Conservation (phyloP, 2,797 vertebrate genomes). For the Rhodeus uyekii region DNA sequence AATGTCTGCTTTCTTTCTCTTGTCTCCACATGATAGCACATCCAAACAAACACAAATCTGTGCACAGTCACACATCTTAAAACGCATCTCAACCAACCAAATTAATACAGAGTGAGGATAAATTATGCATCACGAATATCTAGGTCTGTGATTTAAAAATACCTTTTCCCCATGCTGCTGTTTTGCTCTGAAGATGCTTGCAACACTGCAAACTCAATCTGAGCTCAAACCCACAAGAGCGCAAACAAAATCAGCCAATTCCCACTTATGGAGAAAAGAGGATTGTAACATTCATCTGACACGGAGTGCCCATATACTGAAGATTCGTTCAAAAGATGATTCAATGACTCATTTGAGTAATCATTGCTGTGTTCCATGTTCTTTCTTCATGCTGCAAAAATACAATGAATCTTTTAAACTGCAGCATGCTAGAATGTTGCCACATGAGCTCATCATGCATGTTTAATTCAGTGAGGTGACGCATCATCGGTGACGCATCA, state of each 20-base stretch:
- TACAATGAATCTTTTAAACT: not conserved
- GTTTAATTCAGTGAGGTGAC: not conserved
- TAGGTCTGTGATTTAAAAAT: conserved; percentile 52
- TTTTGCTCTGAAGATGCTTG: conserved; percentile 1
- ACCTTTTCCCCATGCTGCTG: conserved; percentile 42
- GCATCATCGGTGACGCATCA: not conserved
- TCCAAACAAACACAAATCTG: conserved; percentile 1
- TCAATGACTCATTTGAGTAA: not conserved
- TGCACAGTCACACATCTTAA: conserved; percentile 47
- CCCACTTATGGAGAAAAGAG: not conserved
- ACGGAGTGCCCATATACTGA: not conserved
- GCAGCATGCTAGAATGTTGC: not conserved
- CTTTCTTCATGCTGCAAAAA: not conserved
- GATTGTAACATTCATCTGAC: not conserved
- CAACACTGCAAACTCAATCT: conserved; percentile 10
- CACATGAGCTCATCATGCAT: not conserved
- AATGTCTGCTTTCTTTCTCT: not conserved
- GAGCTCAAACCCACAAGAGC: not conserved
- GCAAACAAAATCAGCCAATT: conserved; percentile 2
- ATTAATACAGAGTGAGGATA: conserved; percentile 55
- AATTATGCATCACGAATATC: conserved; percentile 65
- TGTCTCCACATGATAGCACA: not conserved
- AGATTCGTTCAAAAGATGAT: not conserved
- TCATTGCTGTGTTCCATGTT: not conserved
- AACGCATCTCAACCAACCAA: conserved; percentile 50